phyloP scores from a whole-genome alignment of 2,888 invertebrate genomes.

The Coremacera marginata region DNA sequence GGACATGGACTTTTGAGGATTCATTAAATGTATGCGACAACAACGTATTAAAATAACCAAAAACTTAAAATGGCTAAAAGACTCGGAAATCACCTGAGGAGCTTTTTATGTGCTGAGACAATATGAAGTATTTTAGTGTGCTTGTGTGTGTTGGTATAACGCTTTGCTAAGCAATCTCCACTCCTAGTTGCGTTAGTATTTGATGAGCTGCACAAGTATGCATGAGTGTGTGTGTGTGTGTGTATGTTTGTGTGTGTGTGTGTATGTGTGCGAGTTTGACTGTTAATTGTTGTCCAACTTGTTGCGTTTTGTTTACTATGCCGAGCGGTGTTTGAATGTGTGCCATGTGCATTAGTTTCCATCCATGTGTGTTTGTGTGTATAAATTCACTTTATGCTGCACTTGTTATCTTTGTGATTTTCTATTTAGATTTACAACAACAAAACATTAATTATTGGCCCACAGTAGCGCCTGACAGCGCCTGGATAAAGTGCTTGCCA shows the following conservation, averaged over 20 bases:
- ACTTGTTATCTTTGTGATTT: background rate
- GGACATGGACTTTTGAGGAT: slow-evolving; percentile 9
- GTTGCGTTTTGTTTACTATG: slow-evolving; percentile 51
- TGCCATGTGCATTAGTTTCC: background rate
- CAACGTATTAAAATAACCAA: slow-evolving; percentile 34
- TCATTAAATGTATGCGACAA: slow-evolving; percentile 39
- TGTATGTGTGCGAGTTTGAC: background rate
- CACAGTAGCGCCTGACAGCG: no score
- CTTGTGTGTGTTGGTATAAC: background rate
- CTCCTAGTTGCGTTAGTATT: no score
- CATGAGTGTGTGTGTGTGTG: background rate
- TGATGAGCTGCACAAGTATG: background rate
- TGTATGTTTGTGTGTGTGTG: background rate
- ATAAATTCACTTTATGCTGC: background rate
- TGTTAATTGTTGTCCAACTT: slow-evolving; percentile 47
- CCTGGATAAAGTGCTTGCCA: no score
- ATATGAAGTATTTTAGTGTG: background rate
- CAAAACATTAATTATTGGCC: background rate
- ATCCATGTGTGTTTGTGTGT: slow-evolving; percentile 16
- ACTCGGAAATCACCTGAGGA: slow-evolving; percentile 60
- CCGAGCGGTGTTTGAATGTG: background rate
- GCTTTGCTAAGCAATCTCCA: no score
- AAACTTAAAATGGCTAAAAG: slow-evolving; percentile 60
- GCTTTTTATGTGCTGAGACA: slow-evolving; percentile 48
- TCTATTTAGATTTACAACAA: background rate